Base-by-base conservation (phyloP, 2,797 vertebrate species). In the Typhlichthys eigenmanni region DNA sequence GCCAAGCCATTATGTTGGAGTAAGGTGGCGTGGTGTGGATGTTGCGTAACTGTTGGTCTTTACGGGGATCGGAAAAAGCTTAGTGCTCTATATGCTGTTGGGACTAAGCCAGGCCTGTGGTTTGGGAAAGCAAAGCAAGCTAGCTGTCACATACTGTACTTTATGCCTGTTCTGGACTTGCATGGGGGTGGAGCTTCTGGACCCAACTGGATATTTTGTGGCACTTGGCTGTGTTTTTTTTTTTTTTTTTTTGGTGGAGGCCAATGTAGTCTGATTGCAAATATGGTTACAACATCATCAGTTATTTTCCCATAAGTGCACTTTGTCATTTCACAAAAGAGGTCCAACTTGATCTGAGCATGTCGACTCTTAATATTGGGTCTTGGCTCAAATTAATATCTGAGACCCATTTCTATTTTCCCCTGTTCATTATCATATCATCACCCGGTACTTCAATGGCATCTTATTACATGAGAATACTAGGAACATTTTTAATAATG, bases 241-340 rank as follows among this genome's bases (percentile, higher is more conserved):
- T 57, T 46, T 34, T 64, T 60, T 53, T 24, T 3, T 24, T 24
- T 24, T 24, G 24, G 24, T 29, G 24, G 68, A 68, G 74, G 71
- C 79, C 71, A 78, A 62, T 62, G 49, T 68, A 62, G 55, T 56
- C 11, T 72, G 82, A 85, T 81, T 80, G 66, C 73, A 80, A 60
- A 74, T 78, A 59, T 70, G 78, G 66, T 69, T 67, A 16, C 64
- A 60, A 24, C 50, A 56, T 74, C 60, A 76, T 72, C 64, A 74
- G 62, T 50, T 49, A 16, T 65, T 64, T 58, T 46, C 69, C 14
- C 47, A 64, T 64, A 73, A 73, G 69, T 66, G 48, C 74, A 24
- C 59, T 56, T 76, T 56, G 71, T 59, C 61, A 70, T 79, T 86
- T 87, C 76, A 82, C 69, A 4, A 4, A 29, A 29, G 24, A 29